These are phyloP conservation scores for Colius striatus DNA, from an alignment of 2,113 vertebrate genomes.

Conservation along the genomic window DNA sequence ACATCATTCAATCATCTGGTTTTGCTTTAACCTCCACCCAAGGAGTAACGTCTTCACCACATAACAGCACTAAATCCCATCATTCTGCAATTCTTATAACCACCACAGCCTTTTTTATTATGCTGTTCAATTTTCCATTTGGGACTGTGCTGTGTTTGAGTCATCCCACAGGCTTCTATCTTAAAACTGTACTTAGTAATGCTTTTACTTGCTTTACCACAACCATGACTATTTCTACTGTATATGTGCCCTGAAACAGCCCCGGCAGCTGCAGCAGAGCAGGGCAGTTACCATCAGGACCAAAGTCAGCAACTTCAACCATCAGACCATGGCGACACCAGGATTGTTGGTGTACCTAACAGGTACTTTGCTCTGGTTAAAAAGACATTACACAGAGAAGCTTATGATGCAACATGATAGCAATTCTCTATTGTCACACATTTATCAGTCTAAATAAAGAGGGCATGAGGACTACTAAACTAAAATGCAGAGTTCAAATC, in stretches of 20 bases:
- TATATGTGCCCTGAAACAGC: not conserved
- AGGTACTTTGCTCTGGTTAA: not conserved
- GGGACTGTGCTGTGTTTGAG: not conserved
- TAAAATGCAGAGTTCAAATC: not conserved
- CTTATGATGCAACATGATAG: not conserved
- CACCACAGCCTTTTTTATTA: conserved; percentile 33
- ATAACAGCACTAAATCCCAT: conserved; percentile 39
- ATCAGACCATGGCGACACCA: not conserved
- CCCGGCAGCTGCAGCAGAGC: not conserved
- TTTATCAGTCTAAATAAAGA: not conserved
- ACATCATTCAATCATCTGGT: conserved; percentile 62
- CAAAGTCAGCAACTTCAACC: not conserved
- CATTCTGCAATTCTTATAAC: conserved; percentile 47
- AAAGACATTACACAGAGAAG: not conserved
- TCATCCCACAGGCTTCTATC: conserved; percentile 46
- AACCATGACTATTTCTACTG: not conserved
- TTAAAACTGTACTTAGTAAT: not conserved
- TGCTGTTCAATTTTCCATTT: conserved; percentile 54
- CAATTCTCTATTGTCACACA: not conserved
- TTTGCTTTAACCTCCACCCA: conserved; percentile 60
- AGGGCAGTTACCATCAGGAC: not conserved
- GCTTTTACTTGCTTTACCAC: not conserved
- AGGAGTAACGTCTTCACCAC: conserved; percentile 63
- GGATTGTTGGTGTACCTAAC: not conserved
- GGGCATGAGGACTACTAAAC: not conserved